A percentile compares a stretch with the other conserved stretches of the same genome.
Conservation (phyloP, 2,888 invertebrate genomes). For the Chrysomela aeneicollis region DNA sequence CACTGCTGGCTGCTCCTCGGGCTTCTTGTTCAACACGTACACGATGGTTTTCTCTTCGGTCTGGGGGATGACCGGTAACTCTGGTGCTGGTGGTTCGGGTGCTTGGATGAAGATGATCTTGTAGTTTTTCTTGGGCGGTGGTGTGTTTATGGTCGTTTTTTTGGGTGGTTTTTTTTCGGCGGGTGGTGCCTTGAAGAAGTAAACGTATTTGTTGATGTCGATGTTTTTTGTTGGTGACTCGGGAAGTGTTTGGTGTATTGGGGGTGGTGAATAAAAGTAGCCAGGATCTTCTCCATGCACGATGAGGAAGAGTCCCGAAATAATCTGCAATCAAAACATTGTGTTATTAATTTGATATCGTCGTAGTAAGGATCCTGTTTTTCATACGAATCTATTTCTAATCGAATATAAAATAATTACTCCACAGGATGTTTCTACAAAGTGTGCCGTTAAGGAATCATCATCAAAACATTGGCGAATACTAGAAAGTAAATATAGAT, state of each 20-base stretch:
- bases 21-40: slow-evolving; percentile 87
- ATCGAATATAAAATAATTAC: too few relatives aligned
- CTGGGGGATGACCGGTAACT: slow-evolving; percentile 63
- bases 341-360: too few relatives aligned
- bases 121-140: slow-evolving; percentile 27
- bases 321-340: neutral
- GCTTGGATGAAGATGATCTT: slow-evolving; percentile 44
- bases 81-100: slow-evolving; percentile 19
- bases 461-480: too few relatives aligned
- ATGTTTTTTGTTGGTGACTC: neutral
- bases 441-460: too few relatives aligned
- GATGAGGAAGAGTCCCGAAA: neutral
- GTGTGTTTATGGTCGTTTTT: neutral
- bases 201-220: slow-evolving; percentile 21
- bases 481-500: too few relatives aligned
- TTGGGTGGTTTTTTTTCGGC: slow-evolving; percentile 7
- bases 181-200: slow-evolving; percentile 25
- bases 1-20: slow-evolving; percentile 83
- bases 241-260: neutral
- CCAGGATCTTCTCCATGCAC: neutral
- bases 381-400: too few relatives aligned
- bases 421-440: too few relatives aligned
- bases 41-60: slow-evolving; percentile 88
- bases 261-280: slow-evolving; percentile 10
- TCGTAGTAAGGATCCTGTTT: too few relatives aligned